Conservation (phyloP, 2,888 invertebrate species). For the Archaeoteleia sp. region DNA sequence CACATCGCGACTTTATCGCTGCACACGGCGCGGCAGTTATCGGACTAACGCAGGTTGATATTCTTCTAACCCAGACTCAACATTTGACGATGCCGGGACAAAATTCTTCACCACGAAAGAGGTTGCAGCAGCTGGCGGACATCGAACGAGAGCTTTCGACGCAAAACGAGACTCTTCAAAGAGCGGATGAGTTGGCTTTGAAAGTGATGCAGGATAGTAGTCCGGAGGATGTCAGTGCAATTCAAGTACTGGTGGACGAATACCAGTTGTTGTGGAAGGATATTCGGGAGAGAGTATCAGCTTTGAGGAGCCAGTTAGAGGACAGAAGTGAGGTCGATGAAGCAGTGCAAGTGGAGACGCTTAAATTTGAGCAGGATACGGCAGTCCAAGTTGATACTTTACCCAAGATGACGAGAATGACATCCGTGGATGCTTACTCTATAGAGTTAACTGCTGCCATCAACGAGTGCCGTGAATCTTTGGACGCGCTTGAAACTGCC, state of each 20-base stretch:
- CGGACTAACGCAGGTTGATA: constrained; percentile 83
- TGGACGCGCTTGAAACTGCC: constrained; percentile 81
- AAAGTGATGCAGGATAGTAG: constrained; percentile 78
- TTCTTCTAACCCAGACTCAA: constrained; percentile 82
- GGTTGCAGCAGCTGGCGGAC: constrained; percentile 75
- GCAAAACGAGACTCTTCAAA: constrained; percentile 76
- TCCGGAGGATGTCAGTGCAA: constrained; percentile 77
- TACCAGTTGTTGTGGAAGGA: constrained; percentile 81
- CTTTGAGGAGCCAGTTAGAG: constrained; percentile 73
- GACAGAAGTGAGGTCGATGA: constrained; percentile 76
- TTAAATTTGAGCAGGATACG: constrained; percentile 85
- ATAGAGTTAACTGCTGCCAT: constrained; percentile 85
- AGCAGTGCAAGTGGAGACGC: constrained; percentile 83
- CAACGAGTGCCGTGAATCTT: constrained; percentile 81
- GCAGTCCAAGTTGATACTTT: constrained; percentile 90
- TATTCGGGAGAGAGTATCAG: constrained; percentile 77
- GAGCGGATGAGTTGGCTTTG: constrained; percentile 79
- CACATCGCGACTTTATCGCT: constrained; percentile 83
- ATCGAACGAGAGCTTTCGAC: constrained; percentile 78
- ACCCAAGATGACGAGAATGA: constrained; percentile 79
- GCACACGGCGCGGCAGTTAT: constrained; percentile 84
- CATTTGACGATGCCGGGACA: constrained; percentile 77
- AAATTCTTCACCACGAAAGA: constrained; percentile 74
- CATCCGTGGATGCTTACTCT: constrained; percentile 88
- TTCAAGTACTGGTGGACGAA: constrained; percentile 80